Evolutionary conservation across 2,113 vertebrate genomes (phyloP), one percentile per base, ranked within the genome.

Genomic region (Pelecanoides urinatrix): DNA sequence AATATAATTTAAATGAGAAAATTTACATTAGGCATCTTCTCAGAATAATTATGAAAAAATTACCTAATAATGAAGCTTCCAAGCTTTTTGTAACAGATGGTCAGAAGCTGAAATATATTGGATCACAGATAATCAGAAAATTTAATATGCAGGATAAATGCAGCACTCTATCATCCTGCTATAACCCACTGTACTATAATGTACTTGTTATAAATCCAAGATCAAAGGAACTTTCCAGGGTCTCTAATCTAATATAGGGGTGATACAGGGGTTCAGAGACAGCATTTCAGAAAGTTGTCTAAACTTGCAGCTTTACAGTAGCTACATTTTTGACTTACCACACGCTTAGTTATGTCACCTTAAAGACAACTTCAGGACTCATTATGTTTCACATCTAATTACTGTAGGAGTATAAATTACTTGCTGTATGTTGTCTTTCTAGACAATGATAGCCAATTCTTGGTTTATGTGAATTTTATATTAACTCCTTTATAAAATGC

Each of bases 21-120:
- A 94, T 74, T 93, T 96, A 86, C 40, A 90, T 86, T 91, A 61
- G 56, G 81, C 47, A 72, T 79, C 53, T 93, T 95, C 86, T 95
- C 66, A 61, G 90, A 95, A 95, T 94, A 97, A 97, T 96, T 96
- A 91, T 84, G 77, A 93, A 96, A 96, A 77, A 90, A 95, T 95
- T 96, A 85, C 65, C 68, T 97, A 95, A 96, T 96, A 96, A 97
- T 76, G 77, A 95, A 96, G 78, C 67, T 96, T 94, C 78, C n/a
- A 84, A 93, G 59, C 29, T 90, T 92, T 78, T 96, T 62, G 68
- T 96, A 96, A 90, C 97, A 98, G 97, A 97, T 97, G 96, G 95
- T 90, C 94, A 92, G 94, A 93, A 94, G 47, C 88, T 10, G n/a
- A 95, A 97, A 87, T 94, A 96, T 85, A 92, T 94, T 92, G 85